Conservation (phyloP, 2,888 invertebrate species). For the Clanis bilineata region DNA sequence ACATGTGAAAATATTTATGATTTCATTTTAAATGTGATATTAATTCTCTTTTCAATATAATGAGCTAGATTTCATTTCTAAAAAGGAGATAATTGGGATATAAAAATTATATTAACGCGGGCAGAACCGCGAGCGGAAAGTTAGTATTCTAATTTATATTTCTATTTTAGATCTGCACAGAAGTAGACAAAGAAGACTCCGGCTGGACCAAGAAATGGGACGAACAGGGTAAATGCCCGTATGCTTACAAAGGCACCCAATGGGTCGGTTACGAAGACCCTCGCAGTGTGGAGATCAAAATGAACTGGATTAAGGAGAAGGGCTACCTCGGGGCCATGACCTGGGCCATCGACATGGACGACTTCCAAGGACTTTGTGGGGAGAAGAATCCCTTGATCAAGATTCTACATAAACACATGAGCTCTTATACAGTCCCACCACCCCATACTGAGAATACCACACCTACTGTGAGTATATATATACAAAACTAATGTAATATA, state of each 20-base stretch:
- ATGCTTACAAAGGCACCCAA: slow-evolving; percentile 92
- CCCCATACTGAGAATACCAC: slow-evolving; percentile 84
- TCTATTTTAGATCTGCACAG: slow-evolving; percentile 87
- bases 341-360: slow-evolving; percentile 97
- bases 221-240: slow-evolving; percentile 90
- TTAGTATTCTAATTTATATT: no score
- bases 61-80: no score
- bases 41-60: no score
- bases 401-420: slow-evolving; percentile 88
- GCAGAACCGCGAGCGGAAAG: no score
- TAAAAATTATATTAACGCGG: no score
- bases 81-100: no score
- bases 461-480: slow-evolving; percentile 81
- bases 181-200: slow-evolving; percentile 85
- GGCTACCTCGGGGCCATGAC: slow-evolving; percentile 93
- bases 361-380: slow-evolving; percentile 92
- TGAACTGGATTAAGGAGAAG: slow-evolving; percentile 92
- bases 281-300: slow-evolving; percentile 91
- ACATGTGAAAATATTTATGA: no score
- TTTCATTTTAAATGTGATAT: no score
- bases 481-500: slow-evolving; percentile 1
- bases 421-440: slow-evolving; percentile 85
- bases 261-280: slow-evolving; percentile 96
- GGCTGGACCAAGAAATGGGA: slow-evolving; percentile 94
- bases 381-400: slow-evolving; percentile 88